A percentile compares a stretch with the other conserved stretches of the same genome.
phyloP scores from a whole-genome alignment of 2,888 invertebrate species.

The Tenthredo mesomela region DNA sequence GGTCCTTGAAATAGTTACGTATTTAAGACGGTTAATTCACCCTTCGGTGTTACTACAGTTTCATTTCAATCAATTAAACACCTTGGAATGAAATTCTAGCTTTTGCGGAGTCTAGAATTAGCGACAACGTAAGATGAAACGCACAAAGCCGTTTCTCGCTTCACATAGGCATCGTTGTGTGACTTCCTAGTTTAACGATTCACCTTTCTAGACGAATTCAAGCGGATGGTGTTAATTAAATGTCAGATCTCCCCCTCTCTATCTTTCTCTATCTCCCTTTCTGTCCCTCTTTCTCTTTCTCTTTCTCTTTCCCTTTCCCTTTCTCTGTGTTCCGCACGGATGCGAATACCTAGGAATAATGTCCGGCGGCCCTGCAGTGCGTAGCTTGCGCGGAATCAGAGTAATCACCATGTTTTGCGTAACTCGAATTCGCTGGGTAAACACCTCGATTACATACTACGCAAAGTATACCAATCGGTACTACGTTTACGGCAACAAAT shows the following conservation, averaged over 20 bases:
- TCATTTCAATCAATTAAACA: background rate
- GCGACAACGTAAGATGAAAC: constrained; percentile 10
- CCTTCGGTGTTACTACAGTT: background rate
- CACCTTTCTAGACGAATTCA: constrained; percentile 23
- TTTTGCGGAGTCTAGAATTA: constrained; percentile 1
- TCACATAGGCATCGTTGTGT: background rate
- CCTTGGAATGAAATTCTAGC: constrained; percentile 7
- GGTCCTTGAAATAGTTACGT: background rate
- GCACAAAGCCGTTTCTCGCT: background rate
- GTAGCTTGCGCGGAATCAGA: constrained; percentile 2
- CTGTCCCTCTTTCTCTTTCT: background rate
- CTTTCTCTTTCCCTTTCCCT: constrained; percentile 11
- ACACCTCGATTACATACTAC: constrained; percentile 23
- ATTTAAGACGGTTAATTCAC: constrained; percentile 11
- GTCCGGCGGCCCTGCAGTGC: background rate
- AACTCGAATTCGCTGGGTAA: background rate
- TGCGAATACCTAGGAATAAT: constrained; percentile 18
- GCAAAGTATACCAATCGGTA: constrained; percentile 18
- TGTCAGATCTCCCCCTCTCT: constrained; percentile 7
- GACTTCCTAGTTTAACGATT: constrained; percentile 34
- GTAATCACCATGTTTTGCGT: constrained; percentile 38
- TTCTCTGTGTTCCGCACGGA: background rate
- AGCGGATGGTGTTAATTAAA: constrained; percentile 37
- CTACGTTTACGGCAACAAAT: constrained; percentile 14
- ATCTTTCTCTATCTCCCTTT: constrained; percentile 21